Evolutionary conservation across 2,797 vertebrate species (phyloP), one percentile per base, ranked within the genome.

Genomic region (Rhabdomys pumilio): DNA sequence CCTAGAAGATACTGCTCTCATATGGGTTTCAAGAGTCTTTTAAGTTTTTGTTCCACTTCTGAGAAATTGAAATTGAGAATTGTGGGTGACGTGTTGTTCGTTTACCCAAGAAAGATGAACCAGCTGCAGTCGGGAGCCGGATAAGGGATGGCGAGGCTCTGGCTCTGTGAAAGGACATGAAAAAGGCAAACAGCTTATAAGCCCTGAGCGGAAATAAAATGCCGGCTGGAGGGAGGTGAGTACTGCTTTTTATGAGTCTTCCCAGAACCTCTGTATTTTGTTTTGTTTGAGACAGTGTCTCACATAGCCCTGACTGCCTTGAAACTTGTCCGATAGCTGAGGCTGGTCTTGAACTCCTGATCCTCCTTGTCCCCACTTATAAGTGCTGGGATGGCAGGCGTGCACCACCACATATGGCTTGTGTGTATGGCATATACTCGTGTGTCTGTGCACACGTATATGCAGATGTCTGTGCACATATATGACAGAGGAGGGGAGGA

Each of bases 31-130:
- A 75, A 97, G 95, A 82, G 90, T 93, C 90, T 94, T 96, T 96
- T 80, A 92, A 50, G 88, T 93, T 97, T 92, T 77, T 11, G 92
- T 59, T 89, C 92, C 92, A 97, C 97, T 97, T 97, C 80, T 55
- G 75, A 92, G 94, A 97, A 95, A 96, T 80, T 96, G 97, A 97
- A 95, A 94, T 91, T 76, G 93, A 97, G 95, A 89, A 85, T 96
- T 0, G 75, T 92, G 92, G 79, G 47, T 44, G 61, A 80, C 65
- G 82, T 84, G 82, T 69, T 41, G 79, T 93, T 92, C 65, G 84
- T 93, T 93, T 93, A 92, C 90, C 72, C 67, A 44, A 44, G 77
- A 75, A 87, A 76, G 88, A 93, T 38, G 89, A 87, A 61, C 8
- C 50, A 0, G 57, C 79, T 92, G 47, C 55, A 59, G 26, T 22